Evolutionary conservation across 2,113 vertebrate species (phyloP).

Genomic region (Ptyas mucosa): DNA sequence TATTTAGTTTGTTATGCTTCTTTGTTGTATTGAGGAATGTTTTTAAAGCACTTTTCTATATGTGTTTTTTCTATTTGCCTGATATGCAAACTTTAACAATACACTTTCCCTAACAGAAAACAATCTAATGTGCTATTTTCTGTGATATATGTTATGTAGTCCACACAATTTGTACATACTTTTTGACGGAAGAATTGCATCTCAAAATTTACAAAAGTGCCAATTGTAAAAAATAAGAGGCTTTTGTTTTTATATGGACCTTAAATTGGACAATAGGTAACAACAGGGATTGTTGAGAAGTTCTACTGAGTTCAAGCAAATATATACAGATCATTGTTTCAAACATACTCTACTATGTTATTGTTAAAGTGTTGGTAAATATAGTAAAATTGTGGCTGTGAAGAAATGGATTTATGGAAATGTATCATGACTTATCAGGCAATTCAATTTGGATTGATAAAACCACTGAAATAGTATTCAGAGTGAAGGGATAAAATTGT

Average conservation of each 20-base stretch:
- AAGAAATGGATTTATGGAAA: not conserved
- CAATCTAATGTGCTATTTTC: not conserved
- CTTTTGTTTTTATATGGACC: not conserved
- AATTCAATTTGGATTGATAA: not conserved
- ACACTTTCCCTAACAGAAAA: not conserved
- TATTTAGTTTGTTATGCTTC: not conserved
- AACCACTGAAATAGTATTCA: not conserved
- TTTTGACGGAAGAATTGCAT: not conserved
- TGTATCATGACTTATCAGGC: not conserved
- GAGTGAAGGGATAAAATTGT: not conserved
- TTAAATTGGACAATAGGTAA: not conserved
- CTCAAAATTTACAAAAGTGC: not conserved
- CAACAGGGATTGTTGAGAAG: not conserved
- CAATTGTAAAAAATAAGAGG: not conserved
- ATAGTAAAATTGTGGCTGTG: not conserved
- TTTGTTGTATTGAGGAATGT: not conserved
- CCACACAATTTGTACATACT: not conserved
- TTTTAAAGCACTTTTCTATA: not conserved
- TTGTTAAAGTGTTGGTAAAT: not conserved
- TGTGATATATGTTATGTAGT: not conserved
- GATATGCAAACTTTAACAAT: not conserved
- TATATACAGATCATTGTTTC: not conserved
- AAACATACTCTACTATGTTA: not conserved
- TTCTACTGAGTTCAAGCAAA: not conserved
- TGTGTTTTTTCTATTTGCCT: not conserved